A percentile compares a stretch with the other conserved stretches of the same genome.
Conservation (phyloP, 2,888 invertebrate genomes). For the Baronia brevicornis region DNA sequence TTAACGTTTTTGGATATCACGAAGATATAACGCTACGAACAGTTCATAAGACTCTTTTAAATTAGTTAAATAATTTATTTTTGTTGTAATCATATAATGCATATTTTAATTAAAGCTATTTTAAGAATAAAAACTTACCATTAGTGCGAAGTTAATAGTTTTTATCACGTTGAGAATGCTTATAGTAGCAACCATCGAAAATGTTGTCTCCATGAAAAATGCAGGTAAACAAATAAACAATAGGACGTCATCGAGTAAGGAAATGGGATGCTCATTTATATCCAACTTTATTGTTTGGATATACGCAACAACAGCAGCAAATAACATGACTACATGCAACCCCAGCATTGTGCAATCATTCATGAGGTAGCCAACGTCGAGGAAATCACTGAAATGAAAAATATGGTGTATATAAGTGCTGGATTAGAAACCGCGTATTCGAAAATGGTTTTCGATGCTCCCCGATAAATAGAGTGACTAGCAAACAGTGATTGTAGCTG, state of each 20-base stretch:
- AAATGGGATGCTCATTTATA: constrained; percentile 78
- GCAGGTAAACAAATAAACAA: constrained; percentile 83
- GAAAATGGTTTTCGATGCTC: neutral
- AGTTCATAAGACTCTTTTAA: too few species aligned
- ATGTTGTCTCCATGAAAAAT: constrained; percentile 81
- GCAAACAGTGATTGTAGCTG: too few species aligned
- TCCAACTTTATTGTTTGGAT: constrained; percentile 79
- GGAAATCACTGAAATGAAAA: constrained; percentile 53
- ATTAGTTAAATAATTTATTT: too few species aligned
- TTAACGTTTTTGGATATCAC: too few species aligned
- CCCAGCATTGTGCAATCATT: constrained; percentile 70
- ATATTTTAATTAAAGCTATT: neutral
- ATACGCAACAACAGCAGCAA: constrained; percentile 76
- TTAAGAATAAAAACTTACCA: constrained; percentile 53
- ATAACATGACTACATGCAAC: constrained; percentile 74
- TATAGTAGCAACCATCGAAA: constrained; percentile 80
- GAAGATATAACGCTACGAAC: too few species aligned
- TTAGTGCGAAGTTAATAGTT: constrained; percentile 67
- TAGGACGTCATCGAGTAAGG: constrained; percentile 80
- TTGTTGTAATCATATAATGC: neutral
- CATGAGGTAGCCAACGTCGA: constrained; percentile 63
- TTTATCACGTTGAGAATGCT: constrained; percentile 65
- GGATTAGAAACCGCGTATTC: too few species aligned
- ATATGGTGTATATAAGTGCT: neutral
- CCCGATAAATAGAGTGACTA: too few species aligned